Percentiles rank a stretch among this genome's conserved stretches.
Conservation (phyloP, 2,888 invertebrate species). For the Furcula furcula region DNA sequence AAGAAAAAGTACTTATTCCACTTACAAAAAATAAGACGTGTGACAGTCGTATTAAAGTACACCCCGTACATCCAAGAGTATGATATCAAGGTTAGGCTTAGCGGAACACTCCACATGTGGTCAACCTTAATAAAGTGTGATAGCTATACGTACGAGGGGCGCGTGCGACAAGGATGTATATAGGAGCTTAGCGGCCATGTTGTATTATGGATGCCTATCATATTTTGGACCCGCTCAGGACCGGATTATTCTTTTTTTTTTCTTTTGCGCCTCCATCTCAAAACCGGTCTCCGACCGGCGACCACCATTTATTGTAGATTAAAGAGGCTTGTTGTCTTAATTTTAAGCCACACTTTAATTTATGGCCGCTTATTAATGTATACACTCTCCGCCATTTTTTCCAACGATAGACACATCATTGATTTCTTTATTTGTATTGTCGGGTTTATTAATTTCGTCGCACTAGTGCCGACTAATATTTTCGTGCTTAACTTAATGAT, state of each 20-base stretch:
- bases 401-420: slow-evolving; percentile 64
- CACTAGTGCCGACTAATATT: slow-evolving; percentile 75
- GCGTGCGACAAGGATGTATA: slow-evolving; percentile 58
- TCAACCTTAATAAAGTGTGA: slow-evolving; percentile 79
- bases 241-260: slow-evolving; percentile 78
- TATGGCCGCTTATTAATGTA: slow-evolving; percentile 76
- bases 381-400: slow-evolving; percentile 73
- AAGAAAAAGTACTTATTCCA: no score
- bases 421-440: slow-evolving; percentile 71
- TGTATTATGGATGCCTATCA: slow-evolving; percentile 82
- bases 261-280: slow-evolving; percentile 74
- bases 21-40: no score
- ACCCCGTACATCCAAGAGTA: slow-evolving; percentile 72
- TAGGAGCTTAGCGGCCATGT: slow-evolving; percentile 80
- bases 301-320: slow-evolving; percentile 82
- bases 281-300: slow-evolving; percentile 77
- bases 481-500: slow-evolving; percentile 79
- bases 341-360: slow-evolving; percentile 80
- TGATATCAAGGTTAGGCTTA: slow-evolving; percentile 82
- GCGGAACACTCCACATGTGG: slow-evolving; percentile 82
- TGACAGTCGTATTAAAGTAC: slow-evolving; percentile 50
- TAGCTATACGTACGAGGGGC: slow-evolving; percentile 46
- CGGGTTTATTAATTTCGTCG: slow-evolving; percentile 61
- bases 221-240: slow-evolving; percentile 80
- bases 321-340: slow-evolving; percentile 83